Evolutionary conservation across 2,113 vertebrate genomes (phyloP).

Genomic region (Haplotaxodon microlepis): DNA sequence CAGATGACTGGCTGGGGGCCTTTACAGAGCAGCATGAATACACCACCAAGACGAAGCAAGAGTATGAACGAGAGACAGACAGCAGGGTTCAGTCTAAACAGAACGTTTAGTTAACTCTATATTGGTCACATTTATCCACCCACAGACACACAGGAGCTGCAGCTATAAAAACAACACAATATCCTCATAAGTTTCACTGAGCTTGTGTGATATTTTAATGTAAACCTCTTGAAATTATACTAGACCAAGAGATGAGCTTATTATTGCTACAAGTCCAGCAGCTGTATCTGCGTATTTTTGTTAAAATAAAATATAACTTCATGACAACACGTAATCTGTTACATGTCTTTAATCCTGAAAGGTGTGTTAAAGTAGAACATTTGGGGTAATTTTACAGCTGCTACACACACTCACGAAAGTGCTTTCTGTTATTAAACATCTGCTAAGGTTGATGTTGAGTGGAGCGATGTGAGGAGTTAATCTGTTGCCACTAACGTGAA

Average conservation of each 20-base stretch:
- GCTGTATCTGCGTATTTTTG: not conserved
- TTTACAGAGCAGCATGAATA: not conserved
- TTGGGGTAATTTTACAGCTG: not conserved
- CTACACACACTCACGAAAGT: not conserved
- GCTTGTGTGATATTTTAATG: not conserved
- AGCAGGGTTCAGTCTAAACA: not conserved
- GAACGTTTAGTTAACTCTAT: not conserved
- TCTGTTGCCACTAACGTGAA: not conserved
- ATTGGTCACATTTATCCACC: not conserved
- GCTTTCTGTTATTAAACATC: not conserved
- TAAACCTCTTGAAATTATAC: not conserved
- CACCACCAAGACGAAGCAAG: constrained; percentile 1
- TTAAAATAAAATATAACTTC: not conserved
- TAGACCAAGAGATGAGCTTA: not conserved
- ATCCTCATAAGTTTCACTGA: not conserved
- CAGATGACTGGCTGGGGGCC: not conserved
- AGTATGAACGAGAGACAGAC: not conserved
- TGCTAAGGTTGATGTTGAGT: not conserved
- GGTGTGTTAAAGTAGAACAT: not conserved
- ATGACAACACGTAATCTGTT: fast-evolving
- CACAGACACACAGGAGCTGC: not conserved
- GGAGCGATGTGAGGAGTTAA: not conserved
- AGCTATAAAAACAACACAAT: not conserved
- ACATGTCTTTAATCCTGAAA: not conserved
- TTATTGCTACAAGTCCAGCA: not conserved